Base-by-base conservation (phyloP, 2,797 vertebrate genomes). In the Perodicticus potto region DNA sequence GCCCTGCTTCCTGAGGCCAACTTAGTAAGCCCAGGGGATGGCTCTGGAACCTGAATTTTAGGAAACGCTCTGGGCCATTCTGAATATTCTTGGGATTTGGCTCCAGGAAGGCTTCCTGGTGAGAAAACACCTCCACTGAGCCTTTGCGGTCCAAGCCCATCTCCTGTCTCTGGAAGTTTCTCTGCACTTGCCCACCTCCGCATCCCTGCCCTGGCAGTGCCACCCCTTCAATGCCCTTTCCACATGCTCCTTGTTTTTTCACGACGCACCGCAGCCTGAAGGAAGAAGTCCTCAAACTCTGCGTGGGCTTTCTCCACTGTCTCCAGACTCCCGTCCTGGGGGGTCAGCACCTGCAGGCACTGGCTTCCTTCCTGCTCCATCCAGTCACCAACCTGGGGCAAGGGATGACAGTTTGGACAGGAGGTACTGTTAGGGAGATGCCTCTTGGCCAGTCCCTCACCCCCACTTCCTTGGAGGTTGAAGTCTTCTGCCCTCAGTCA, bases 361-460 rank as follows among this genome's bases (percentile, higher is more conserved):
- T 83, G 96, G 0, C 98, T 99, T 0, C 99, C 99, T 92, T 99
- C 99, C 76, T 97, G 96, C 0, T 98, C 99, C 97, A 99, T 99
- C 99, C 99, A 99, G 65, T 93, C 84, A 12, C 98, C 98, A 89
- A 99, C 98, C 99, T 99, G 98, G 45, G 88, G 82, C 61, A 91
- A 53, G 0, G 45, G 40, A 72, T 8, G 0, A 1, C 40, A 49
- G 61, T 45, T 5, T 17, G n/a, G 29, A 19, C 12, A 37, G 70
- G 94, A 80, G 25, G 0, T 0, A 65, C 17, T 37, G 63, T 53
- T 59, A 20, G 45, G 72, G 37, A 29, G 34, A 45, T 0, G 0
- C 23, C 19, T n/a, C 27, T 70, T 4, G 53, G 53, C 67, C 29
- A 4, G n/a, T 17, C 65, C 16, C 32, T 17, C 20, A 11, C 11